A percentile compares a stretch with the other conserved stretches of the same genome.
Evolutionary conservation across 1,140 invertebrate species (phyloP).

Genomic region (Drosophila truncata): DNA sequence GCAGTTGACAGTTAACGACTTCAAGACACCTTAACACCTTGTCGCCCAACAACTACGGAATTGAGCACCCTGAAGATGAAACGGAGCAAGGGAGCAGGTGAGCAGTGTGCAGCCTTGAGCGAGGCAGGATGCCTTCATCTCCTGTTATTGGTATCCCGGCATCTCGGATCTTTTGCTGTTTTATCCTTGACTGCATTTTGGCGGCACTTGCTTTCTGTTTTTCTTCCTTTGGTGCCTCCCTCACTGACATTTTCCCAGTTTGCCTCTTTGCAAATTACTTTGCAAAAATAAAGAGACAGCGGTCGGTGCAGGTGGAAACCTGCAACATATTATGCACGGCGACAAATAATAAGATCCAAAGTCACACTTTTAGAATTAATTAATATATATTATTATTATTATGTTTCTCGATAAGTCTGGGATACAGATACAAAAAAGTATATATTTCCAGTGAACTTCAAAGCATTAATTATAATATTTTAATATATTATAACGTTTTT

Average conservation of each 20-base stretch:
- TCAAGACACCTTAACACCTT: conserved; percentile 75
- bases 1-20: conserved; percentile 49
- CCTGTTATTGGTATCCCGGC: conserved; percentile 34
- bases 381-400: no score
- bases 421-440: not conserved
- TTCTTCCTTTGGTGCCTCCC: not conserved
- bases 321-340: conserved; percentile 21
- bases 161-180: conserved; percentile 50
- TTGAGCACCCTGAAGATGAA: not conserved
- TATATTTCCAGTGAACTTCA: no score
- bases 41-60: conserved; percentile 36
- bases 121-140: conserved; percentile 36
- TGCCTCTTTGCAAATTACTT: conserved; percentile 83
- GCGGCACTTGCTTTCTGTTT: conserved; percentile 79
- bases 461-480: no score
- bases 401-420: not conserved
- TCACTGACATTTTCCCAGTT: conserved; percentile 27
- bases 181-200: conserved; percentile 81
- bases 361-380: not conserved
- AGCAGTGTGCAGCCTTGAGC: conserved; percentile 51
- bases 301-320: conserved; percentile 8
- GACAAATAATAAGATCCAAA: not conserved
- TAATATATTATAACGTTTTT: no score
- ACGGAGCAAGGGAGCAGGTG: conserved; percentile 1
- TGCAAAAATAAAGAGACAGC: conserved; percentile 81